phyloP scores from a whole-genome alignment of 2,113 vertebrate species.

The Pterocles orientalis region DNA sequence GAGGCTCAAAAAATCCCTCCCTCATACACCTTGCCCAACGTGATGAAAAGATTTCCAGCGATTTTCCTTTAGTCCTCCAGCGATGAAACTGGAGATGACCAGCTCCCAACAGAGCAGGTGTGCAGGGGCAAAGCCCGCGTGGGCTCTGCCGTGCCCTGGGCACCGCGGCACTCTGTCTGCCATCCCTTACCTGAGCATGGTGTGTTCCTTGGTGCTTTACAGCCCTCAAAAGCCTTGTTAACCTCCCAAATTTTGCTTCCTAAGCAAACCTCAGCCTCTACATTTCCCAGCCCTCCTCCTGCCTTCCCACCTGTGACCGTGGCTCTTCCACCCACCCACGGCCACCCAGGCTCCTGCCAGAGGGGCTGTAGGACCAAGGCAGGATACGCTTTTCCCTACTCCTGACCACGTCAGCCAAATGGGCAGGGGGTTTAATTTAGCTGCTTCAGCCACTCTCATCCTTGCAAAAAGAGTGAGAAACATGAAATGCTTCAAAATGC shows the following conservation, averaged over 20 bases:
- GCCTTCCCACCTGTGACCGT: neutral
- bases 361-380: neutral
- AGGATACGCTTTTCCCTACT: neutral
- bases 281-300: neutral
- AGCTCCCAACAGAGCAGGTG: neutral
- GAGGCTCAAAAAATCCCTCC: neutral
- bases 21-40: neutral
- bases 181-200: neutral
- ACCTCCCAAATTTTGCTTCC: neutral
- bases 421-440: neutral
- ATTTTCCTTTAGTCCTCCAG: neutral
- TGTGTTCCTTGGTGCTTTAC: accelerated
- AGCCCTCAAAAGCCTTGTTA: neutral
- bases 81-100: neutral
- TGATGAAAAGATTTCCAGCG: neutral
- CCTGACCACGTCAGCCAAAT: neutral
- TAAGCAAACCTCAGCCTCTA: neutral
- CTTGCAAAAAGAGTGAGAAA: neutral
- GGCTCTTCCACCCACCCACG: neutral
- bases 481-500: neutral
- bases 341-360: neutral
- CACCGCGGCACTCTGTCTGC: neutral
- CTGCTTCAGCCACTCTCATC: neutral
- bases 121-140: neutral
- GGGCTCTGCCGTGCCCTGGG: neutral